A percentile compares a stretch with the other conserved stretches of the same genome.
Evolutionary conservation across 2,797 vertebrate genomes (phyloP).

Genomic region (Thalassophryne amazonica): DNA sequence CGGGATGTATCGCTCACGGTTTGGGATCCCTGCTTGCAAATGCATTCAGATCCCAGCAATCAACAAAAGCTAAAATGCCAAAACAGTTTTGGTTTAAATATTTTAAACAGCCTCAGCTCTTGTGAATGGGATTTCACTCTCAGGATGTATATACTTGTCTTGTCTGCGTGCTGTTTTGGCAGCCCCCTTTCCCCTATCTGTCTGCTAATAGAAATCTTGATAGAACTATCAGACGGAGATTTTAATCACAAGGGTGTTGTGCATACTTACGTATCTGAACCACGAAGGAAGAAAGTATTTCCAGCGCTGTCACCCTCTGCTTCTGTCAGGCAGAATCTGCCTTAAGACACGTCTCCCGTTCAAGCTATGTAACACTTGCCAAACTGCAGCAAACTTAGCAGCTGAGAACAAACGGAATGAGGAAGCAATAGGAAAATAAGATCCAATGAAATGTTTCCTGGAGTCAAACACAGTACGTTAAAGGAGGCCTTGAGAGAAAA

Average conservation of each 20-base stretch:
- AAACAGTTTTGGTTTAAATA: conserved; percentile 70
- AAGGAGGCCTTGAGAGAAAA: conserved; percentile 80
- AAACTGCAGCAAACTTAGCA: conserved; percentile 91
- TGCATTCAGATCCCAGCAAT: conserved; percentile 59
- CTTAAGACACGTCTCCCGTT: conserved; percentile 92
- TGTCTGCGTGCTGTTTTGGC: conserved; percentile 78
- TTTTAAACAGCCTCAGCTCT: conserved; percentile 68
- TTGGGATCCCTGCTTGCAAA: conserved; percentile 44
- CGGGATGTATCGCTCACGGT: conserved; percentile 38
- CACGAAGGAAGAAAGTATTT: conserved; percentile 89
- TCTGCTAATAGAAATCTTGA: conserved; percentile 91
- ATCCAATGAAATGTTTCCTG: conserved; percentile 86
- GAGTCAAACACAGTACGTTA: conserved; percentile 85
- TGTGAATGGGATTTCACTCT: conserved; percentile 58
- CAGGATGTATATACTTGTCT: conserved; percentile 63
- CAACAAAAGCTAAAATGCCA: conserved; percentile 55
- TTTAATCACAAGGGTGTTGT: conserved; percentile 95
- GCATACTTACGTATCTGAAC: conserved; percentile 88
- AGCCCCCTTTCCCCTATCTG: conserved; percentile 81
- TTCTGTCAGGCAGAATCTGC: conserved; percentile 91
- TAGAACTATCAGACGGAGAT: conserved; percentile 95
- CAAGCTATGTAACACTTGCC: conserved; percentile 84
- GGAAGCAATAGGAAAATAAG: conserved; percentile 84
- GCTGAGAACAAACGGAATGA: conserved; percentile 91
- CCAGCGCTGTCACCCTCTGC: conserved; percentile 91